phyloP scores from a whole-genome alignment of 1,140 invertebrate genomes.

The Camponotus vicinus region DNA sequence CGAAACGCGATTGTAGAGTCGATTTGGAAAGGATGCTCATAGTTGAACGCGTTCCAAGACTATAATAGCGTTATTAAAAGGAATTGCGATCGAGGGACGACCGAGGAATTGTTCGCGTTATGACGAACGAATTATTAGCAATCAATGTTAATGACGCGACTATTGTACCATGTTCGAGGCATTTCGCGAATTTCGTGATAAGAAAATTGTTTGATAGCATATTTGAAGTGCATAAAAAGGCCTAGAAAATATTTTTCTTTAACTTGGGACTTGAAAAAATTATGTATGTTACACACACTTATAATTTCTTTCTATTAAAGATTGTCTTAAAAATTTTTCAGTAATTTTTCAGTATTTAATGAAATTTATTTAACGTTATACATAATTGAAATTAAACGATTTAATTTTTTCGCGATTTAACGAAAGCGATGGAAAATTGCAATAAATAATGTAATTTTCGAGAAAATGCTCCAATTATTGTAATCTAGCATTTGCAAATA shows the following conservation, averaged over 20 bases:
- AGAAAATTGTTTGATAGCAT: not conserved
- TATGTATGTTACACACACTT: too few species aligned
- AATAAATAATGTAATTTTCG: not conserved
- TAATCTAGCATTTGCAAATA: slow-evolving; percentile 14
- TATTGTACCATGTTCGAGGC: not conserved
- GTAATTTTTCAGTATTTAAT: too few species aligned
- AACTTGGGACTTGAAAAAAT: not conserved
- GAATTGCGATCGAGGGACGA: slow-evolving; percentile 29
- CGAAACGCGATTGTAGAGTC: slow-evolving; percentile 64
- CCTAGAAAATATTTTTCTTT: not conserved
- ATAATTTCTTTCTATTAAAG: too few species aligned
- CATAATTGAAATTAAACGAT: not conserved
- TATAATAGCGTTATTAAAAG: slow-evolving; percentile 68
- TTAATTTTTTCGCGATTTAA: not conserved
- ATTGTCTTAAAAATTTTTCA: not conserved
- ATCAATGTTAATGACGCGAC: slow-evolving; percentile 23
- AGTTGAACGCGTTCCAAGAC: slow-evolving; percentile 51
- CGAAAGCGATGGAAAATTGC: not conserved
- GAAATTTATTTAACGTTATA: not conserved
- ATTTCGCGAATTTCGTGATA: not conserved
- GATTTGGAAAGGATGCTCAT: slow-evolving; percentile 69
- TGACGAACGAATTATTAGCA: slow-evolving; percentile 21
- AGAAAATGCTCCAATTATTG: not conserved
- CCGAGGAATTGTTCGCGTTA: slow-evolving; percentile 4
- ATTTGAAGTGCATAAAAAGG: not conserved